Conservation (phyloP, 2,113 vertebrate species). For the Lethenteron camtschaticum region DNA sequence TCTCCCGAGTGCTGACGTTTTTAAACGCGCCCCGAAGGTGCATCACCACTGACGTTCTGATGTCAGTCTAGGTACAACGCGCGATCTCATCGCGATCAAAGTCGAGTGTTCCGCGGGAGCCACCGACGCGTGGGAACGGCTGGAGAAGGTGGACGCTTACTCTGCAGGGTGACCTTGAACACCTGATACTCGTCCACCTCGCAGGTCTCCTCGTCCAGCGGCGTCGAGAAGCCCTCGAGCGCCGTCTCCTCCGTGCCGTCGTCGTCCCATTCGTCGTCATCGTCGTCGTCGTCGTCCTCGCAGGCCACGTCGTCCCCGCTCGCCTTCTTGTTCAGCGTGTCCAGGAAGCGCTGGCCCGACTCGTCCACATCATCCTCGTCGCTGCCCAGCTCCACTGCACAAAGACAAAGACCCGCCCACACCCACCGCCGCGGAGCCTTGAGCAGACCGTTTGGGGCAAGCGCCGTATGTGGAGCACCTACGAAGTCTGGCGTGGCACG, state of each 20-base stretch:
- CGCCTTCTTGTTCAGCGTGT: conserved; percentile 29
- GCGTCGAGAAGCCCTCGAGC: conserved; percentile 78
- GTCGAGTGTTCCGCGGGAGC: background rate
- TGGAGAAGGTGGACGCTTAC: conserved; percentile 22
- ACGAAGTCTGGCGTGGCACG: background rate
- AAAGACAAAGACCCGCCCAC: background rate
- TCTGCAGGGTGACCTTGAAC: conserved; percentile 58
- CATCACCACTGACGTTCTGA: background rate
- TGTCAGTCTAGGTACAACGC: background rate
- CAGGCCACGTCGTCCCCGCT: conserved; percentile 14
- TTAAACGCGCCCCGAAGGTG: background rate
- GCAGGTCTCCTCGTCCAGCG: conserved; percentile 61
- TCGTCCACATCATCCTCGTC: conserved; percentile 65
- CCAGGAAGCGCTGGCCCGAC: conserved; percentile 16
- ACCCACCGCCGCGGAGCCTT: background rate
- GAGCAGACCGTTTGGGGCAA: background rate
- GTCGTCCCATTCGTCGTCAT: conserved; percentile 80
- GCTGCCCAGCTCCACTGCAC: conserved; percentile 71
- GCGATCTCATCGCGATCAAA: background rate
- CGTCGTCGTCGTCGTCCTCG: conserved; percentile 43
- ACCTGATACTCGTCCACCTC: conserved; percentile 73
- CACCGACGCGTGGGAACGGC: background rate
- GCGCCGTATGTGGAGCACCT: background rate
- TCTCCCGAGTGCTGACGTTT: background rate
- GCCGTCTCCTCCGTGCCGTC: conserved; percentile 68